Conservation (phyloP, 2,888 invertebrate species). For the Eilema depressum region DNA sequence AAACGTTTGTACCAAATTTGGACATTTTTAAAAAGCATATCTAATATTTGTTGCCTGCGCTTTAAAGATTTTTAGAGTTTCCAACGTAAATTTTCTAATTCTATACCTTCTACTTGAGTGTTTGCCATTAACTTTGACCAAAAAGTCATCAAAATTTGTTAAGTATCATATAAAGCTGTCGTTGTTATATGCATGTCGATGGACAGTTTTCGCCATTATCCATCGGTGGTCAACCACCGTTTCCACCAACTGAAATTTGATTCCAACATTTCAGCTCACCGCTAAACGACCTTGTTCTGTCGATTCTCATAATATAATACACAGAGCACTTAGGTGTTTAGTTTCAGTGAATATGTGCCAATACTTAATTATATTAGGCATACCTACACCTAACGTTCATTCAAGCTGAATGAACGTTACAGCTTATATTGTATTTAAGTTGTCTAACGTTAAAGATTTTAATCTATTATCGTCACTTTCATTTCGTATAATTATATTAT, state of each 20-base stretch:
- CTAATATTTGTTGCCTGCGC: neutral
- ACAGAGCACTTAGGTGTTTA: neutral
- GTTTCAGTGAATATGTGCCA: neutral
- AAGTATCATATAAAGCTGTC: neutral
- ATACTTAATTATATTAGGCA: neutral
- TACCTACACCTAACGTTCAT: too few species aligned
- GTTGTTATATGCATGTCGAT: constrained; percentile 29
- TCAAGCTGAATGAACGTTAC: neutral
- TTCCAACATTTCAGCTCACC: constrained; percentile 11
- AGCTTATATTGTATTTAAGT: neutral
- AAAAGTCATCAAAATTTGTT: too few species aligned
- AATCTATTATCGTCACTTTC: neutral
- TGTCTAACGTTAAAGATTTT: neutral
- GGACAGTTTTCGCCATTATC: constrained; percentile 37
- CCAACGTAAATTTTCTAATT: neutral
- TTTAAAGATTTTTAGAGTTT: neutral
- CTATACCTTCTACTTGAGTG: neutral
- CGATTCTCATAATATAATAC: neutral
- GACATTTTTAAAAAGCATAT: neutral
- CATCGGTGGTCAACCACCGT: constrained; percentile 22
- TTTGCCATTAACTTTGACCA: neutral
- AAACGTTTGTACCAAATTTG: constrained; percentile 6
- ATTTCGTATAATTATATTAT: neutral
- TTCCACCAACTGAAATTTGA: constrained; percentile 5
- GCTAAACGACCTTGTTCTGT: constrained; percentile 20